Evolutionary conservation across 2,113 vertebrate species (phyloP).

Genomic region (Cololabis saira): DNA sequence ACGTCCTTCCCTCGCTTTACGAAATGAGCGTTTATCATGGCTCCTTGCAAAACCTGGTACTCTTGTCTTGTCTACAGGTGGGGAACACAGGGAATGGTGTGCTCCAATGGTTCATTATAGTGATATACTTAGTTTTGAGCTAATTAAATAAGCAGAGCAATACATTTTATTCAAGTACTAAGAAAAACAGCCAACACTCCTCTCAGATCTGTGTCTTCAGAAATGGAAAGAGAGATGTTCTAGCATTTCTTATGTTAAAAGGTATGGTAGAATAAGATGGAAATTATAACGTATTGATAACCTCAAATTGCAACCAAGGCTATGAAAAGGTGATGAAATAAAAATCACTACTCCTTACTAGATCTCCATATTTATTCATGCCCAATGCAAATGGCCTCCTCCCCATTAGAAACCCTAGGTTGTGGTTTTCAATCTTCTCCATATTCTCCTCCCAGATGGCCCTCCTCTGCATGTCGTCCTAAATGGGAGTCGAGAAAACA

Average conservation of each 20-base stretch:
- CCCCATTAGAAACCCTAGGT: conserved; percentile 68
- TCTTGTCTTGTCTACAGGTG: conserved; percentile 71
- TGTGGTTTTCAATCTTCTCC: conserved; percentile 74
- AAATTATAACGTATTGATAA: no score
- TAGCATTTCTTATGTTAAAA: no score
- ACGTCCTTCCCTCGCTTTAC: conserved; percentile 56
- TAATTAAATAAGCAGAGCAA: no score
- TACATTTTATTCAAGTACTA: no score
- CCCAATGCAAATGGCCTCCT: conserved; percentile 72
- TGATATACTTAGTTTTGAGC: background rate
- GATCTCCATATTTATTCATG: conserved; percentile 83
- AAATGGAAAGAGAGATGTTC: background rate
- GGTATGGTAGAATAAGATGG: no score
- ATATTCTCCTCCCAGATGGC: conserved; percentile 78
- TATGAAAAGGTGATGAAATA: background rate
- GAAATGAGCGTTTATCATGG: conserved; percentile 57
- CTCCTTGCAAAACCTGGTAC: conserved; percentile 74
- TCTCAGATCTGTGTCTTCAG: no score
- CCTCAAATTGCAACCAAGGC: no score
- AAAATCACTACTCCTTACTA: conserved; percentile 56
- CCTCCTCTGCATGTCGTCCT: conserved; percentile 69
- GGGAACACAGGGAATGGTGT: background rate
- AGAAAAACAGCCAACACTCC: no score
- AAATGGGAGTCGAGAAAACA: conserved; percentile 15
- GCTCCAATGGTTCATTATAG: background rate